These are phyloP conservation scores for Cercocebus atys DNA, from an alignment of 2,113 vertebrate genomes.

Conservation along the genomic window DNA sequence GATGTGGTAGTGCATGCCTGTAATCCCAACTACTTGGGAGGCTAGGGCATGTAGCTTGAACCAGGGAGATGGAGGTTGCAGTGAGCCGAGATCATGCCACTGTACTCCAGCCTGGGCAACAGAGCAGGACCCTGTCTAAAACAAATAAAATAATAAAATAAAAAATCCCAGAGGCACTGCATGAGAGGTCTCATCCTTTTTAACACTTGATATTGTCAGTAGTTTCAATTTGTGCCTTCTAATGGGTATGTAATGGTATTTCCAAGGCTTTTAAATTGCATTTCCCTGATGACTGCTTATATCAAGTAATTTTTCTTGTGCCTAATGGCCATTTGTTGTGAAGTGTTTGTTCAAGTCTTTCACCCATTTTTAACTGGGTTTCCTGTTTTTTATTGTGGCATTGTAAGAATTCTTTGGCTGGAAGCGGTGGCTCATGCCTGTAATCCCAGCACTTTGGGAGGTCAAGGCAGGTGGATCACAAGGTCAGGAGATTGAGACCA, in stretches of 20 bases:
- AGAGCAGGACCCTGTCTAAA: no score
- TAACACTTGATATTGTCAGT: neutral
- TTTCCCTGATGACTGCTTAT: neutral
- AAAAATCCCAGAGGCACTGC: neutral
- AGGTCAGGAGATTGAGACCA: no score
- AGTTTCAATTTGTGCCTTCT: neutral
- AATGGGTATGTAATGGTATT: neutral
- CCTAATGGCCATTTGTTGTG: neutral
- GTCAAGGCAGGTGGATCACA: no score
- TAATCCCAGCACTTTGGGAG: no score
- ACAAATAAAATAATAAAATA: no score
- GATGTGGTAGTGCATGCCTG: no score
- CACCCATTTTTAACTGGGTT: neutral
- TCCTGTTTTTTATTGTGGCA: neutral
- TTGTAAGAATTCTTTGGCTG: no score
- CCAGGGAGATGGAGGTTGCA: no score
- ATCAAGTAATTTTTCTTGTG: neutral
- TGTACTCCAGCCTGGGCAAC: no score
- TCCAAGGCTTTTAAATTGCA: neutral
- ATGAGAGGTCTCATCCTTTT: neutral
- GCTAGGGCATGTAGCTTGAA: no score
- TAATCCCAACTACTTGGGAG: no score
- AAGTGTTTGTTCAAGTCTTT: neutral
- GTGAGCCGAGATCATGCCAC: no score
- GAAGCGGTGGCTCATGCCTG: accelerated